A percentile compares a stretch with the other conserved stretches of the same genome.
Evolutionary conservation across 2,113 vertebrate genomes (phyloP).

Genomic region (Gasterosteus nipponicus): DNA sequence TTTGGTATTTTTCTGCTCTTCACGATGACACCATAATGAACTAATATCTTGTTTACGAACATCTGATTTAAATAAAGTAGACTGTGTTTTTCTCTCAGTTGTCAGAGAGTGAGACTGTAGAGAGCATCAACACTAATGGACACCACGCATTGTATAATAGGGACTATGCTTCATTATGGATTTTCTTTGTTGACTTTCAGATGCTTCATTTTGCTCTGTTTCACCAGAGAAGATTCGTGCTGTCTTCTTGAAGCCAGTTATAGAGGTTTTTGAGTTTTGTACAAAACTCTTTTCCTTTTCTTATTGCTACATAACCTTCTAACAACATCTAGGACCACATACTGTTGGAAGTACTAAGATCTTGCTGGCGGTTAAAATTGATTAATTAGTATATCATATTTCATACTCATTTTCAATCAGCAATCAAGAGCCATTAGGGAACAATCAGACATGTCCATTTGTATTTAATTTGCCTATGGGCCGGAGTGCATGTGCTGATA

Average conservation of each 20-base stretch:
- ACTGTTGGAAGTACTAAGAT: conserved; percentile 1
- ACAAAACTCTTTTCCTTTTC: background rate
- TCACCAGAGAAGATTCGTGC: background rate
- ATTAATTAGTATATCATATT: conserved; percentile 33
- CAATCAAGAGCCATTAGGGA: conserved; percentile 55
- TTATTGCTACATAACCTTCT: background rate
- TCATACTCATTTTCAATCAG: conserved; percentile 35
- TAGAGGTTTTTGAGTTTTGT: background rate
- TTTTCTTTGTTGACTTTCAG: conserved; percentile 1
- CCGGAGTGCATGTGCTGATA: conserved; percentile 55
- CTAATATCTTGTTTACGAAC: background rate
- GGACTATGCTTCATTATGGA: background rate
- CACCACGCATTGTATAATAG: background rate
- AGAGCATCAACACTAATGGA: background rate
- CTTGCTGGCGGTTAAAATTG: conserved; percentile 1
- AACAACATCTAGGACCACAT: background rate
- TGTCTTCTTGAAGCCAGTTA: background rate
- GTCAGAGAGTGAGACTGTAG: background rate
- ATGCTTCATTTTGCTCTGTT: background rate
- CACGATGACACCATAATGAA: background rate
- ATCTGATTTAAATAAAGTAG: background rate
- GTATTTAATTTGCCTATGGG: conserved; percentile 65
- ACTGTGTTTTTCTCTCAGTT: background rate
- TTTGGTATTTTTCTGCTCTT: background rate
- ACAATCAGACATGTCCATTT: conserved; percentile 62